Evolutionary conservation across 2,113 vertebrate species (phyloP).

Genomic region (Elephas maximus): DNA sequence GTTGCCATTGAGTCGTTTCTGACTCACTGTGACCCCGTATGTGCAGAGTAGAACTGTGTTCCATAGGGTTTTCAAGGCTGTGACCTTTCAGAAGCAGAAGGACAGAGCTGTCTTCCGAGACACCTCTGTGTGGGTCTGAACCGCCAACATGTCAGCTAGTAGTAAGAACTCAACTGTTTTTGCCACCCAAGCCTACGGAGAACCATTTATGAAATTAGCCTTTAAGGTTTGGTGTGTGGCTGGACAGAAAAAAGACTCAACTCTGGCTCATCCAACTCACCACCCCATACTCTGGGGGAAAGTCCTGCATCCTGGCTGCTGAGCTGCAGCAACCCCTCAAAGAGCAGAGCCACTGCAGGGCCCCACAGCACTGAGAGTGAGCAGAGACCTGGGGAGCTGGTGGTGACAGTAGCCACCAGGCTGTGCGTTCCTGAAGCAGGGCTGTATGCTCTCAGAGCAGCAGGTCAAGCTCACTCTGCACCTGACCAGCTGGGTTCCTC

Average conservation of each 20-base stretch:
- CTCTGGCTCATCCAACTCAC: rapidly evolving
- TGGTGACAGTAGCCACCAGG: too few relatives aligned
- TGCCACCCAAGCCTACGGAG: too few relatives aligned
- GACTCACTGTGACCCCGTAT: neutral
- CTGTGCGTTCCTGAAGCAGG: neutral
- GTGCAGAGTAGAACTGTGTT: neutral
- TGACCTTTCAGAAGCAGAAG: neutral
- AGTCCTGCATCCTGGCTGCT: rapidly evolving
- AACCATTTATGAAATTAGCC: neutral
- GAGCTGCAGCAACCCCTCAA: rapidly evolving
- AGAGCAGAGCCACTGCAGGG: neutral
- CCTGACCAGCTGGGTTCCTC: neutral
- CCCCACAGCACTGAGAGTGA: rapidly evolving
- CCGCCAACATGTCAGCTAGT: neutral
- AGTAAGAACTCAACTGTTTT: neutral
- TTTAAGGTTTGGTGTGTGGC: neutral
- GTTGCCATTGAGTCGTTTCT: neutral
- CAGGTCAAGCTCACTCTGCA: neutral
- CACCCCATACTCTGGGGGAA: neutral
- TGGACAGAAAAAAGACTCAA: rapidly evolving
- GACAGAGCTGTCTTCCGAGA: neutral
- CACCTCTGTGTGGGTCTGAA: neutral
- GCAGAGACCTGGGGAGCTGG: neutral
- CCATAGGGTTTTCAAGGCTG: neutral
- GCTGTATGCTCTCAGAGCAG: neutral